Evolutionary conservation across 2,797 vertebrate genomes (phyloP), one percentile per base, ranked within the genome.

Genomic region (Rhinichthys osculus): DNA sequence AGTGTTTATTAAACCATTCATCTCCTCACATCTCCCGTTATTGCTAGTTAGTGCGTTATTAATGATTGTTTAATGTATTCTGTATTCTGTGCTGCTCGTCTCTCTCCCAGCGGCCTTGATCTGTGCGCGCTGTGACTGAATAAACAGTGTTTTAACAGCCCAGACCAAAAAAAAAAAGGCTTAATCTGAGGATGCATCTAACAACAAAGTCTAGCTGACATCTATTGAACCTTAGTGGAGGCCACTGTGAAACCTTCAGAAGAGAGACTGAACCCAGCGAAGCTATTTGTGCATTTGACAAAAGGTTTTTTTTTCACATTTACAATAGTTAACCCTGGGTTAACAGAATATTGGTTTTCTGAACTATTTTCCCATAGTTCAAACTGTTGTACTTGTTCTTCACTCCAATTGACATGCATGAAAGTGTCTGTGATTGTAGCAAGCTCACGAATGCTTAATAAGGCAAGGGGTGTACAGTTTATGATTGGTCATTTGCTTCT

Each of bases 21-120:
- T 84, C 82, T 84, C 64, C 27, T 33, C 52, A 23, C 81, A 82
- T 72, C n/a, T 54, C 52, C 44, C n/a, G 13, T 67, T 84, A 69
- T 67, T 69, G 82, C 47, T 77, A 67, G 82, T 84, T 84, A 84
- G 82, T 54, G 82, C 5, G 35, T 54, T 78, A 84, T 78, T 78
- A 84, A 84, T 78, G 73, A 78, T 69, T 27, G 35, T 40, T 69
- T 87, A 87, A 87, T 87, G 74, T 78, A 83, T 87, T 78, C 74
- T 21, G 62, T 57, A 52, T 70, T 54, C 42, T 35, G 77, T 38
- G 44, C 52, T 38, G 33, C 47, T 21, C 69, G 1, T 44, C 35
- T 33, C 70, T 57, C 66, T 86, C 44, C 72, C 52, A 13, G 35
- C 14, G 27, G 64, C 71, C 62, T 54, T 47, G 64, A 82, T 86